Percentiles rank a stretch among this genome's conserved stretches.
These are phyloP conservation scores for Camponotus fellah DNA, from an alignment of 2,888 invertebrate species.

Conservation along the genomic window DNA sequence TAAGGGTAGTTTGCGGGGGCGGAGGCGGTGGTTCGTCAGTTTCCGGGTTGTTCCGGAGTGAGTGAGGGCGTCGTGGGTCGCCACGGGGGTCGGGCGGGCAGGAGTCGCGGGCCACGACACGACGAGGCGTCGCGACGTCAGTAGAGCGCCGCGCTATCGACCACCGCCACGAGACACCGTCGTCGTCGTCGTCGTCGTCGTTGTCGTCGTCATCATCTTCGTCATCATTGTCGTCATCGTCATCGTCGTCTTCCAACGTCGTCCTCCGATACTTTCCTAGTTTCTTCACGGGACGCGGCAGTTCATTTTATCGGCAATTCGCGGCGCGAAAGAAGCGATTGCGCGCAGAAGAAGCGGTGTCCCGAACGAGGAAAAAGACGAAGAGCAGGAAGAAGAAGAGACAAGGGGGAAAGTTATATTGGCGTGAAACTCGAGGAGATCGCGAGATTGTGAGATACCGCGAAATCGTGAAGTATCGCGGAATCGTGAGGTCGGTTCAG, in stretches of 20 bases:
- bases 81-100: conserved; percentile 74
- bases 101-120: conserved; percentile 86
- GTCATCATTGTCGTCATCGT: conserved; percentile 48
- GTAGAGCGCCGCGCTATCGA: conserved; percentile 85
- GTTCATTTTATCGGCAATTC: conserved; percentile 19
- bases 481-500: conserved; percentile 35
- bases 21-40: conserved; percentile 81
- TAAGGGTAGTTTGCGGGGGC: conserved; percentile 81
- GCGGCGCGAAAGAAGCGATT: conserved; percentile 39
- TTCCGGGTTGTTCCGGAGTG: conserved; percentile 85
- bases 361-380: conserved; percentile 6
- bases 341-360: conserved; percentile 33
- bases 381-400: background rate
- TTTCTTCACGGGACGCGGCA: conserved; percentile 19
- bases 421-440: conserved; percentile 2
- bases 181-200: conserved; percentile 75
- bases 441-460: conserved; percentile 17
- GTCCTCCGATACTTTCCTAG: conserved; percentile 34
- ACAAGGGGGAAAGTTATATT: conserved; percentile 9
- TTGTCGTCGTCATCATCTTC: conserved; percentile 62
- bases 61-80: conserved; percentile 77
- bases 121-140: conserved; percentile 86
- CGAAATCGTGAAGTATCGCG: conserved; percentile 1
- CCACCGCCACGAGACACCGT: conserved; percentile 82
- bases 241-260: conserved; percentile 53